Conservation (phyloP, 2,797 vertebrate genomes). For the Peromyscus aztecus region DNA sequence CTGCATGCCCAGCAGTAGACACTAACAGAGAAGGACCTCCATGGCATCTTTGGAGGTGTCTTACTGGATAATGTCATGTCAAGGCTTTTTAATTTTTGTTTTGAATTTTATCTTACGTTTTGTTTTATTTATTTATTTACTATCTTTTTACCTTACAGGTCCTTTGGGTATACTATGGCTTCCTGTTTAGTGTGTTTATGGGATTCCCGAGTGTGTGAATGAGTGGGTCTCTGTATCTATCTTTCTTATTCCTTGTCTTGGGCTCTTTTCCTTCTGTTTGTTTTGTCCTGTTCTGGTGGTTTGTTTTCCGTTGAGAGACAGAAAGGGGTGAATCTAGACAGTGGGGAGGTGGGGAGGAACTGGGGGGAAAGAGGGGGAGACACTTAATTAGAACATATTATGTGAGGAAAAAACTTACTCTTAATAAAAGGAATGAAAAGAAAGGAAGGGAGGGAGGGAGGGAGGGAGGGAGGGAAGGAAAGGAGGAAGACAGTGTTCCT, state of each 20-base stretch:
- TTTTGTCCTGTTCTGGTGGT: background rate
- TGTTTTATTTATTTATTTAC: background rate
- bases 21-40: background rate
- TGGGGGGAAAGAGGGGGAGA: background rate
- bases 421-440: background rate
- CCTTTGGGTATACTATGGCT: background rate
- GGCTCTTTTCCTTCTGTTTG: background rate
- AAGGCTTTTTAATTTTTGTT: background rate
- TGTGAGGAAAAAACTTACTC: background rate
- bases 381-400: background rate
- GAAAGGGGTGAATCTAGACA: background rate
- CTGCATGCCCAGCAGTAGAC: background rate
- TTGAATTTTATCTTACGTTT: too few relatives aligned
- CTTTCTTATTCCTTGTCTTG: background rate
- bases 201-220: background rate
- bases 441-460: too few relatives aligned
- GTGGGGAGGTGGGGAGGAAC: background rate
- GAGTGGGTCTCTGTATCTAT: too few relatives aligned
- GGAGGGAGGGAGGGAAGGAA: background rate
- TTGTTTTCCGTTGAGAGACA: background rate
- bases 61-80: background rate
- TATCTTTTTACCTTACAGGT: background rate
- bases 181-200: background rate
- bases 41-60: background rate
- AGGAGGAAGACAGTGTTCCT: background rate